Conservation (phyloP, 2,113 vertebrate genomes). For the Grus americana region DNA sequence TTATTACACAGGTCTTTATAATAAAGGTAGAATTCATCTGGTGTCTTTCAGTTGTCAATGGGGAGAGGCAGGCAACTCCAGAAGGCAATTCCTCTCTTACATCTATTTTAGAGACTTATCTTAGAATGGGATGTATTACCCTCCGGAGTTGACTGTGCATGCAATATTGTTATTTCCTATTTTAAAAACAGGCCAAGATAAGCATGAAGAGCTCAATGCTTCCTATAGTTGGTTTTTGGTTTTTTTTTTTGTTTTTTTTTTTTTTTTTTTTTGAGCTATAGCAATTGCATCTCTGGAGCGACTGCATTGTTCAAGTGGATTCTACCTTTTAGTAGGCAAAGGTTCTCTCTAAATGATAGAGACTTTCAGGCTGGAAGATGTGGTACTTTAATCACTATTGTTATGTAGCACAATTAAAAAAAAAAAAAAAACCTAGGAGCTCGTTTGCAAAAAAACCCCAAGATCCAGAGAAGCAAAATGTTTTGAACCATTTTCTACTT, state of each 20-base stretch:
- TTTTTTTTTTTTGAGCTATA: background rate
- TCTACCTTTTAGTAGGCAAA: background rate
- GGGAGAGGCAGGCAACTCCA: background rate
- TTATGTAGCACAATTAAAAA: background rate
- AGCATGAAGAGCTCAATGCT: background rate
- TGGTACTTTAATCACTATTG: background rate
- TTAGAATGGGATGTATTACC: background rate
- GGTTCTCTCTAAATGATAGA: background rate
- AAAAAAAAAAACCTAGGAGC: background rate
- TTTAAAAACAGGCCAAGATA: background rate
- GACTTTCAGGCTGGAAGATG: background rate
- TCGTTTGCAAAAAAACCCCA: background rate
- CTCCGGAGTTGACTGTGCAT: background rate
- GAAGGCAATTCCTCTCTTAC: background rate
- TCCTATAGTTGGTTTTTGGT: background rate
- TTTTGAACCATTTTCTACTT: constrained; percentile 13
- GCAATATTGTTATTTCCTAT: background rate
- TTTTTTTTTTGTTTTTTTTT: background rate
- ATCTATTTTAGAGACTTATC: background rate
- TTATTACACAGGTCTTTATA: background rate
- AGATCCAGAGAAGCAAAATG: background rate
- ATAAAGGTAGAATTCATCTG: background rate
- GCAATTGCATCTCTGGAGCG: background rate
- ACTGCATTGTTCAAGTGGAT: background rate
- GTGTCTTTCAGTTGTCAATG: background rate